Base-by-base conservation (phyloP, 2,888 invertebrate species). In the Sclerodermus sp. region DNA sequence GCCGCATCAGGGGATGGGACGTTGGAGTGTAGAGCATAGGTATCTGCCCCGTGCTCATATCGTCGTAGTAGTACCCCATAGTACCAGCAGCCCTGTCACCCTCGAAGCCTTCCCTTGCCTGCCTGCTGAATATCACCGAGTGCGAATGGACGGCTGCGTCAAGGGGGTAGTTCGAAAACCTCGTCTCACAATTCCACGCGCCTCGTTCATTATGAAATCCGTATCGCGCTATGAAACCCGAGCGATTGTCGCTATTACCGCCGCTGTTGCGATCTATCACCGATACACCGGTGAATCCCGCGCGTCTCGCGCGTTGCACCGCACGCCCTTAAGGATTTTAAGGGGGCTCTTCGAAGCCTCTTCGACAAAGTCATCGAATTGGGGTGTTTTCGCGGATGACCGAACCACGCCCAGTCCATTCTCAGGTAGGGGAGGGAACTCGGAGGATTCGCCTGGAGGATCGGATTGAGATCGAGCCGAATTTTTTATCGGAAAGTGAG, bases 391-490 rank as follows among this genome's bases (percentile, higher is more conserved):
- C 42, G 39, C 37, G 47, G 38, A n/a, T 42, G 40, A 6, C 42
- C 49, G 30, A 45, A 44, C 13, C 17, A 23, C 30, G 10, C 17
- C 30, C 31, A 8, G 32, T 37, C 37, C 31, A 32, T 39, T 42
- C 37, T 36, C 39, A 44, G 50, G 46, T 38, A 12, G 15, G 31
- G 31, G 40, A 23, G 8, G 23, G 8, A n/a, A n/a, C n/a, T n/a
- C n/a, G n/a, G n/a, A n/a, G n/a, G 13, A 36, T 8, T 10, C n/a
- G n/a, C 4, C 14, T 14, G 14, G 52, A 55, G 62, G 52, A 58
- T 67, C 64, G 68, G 73, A 77, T 77, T 76, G 74, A 76, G 76
- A 76, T 75, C 73, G 71, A 73, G 71, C 66, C 63, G 49, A 62
- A 68, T 64, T 74, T 69, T 74, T 74, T 73, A 67, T 74, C 68